phyloP scores from a whole-genome alignment of 2,113 vertebrate species.

The Cryptotis parvus region DNA sequence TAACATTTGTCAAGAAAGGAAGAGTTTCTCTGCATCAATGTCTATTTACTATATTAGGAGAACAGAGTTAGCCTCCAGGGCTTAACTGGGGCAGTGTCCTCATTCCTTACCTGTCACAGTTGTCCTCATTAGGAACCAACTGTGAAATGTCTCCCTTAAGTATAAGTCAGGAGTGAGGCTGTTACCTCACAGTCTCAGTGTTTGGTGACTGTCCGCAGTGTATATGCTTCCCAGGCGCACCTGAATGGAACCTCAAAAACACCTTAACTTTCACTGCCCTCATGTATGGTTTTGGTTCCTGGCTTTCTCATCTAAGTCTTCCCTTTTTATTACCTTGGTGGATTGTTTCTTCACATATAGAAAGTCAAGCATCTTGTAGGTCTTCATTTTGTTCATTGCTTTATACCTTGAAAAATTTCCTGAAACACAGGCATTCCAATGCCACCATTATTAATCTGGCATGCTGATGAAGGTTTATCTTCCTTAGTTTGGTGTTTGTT shows the following conservation, averaged over 20 bases:
- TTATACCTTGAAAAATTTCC: constrained; percentile 31
- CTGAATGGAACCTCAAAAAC: background rate
- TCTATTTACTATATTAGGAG: constrained; percentile 31
- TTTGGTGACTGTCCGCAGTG: background rate
- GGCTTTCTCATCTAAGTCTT: background rate
- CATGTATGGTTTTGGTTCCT: background rate
- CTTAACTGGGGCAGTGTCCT: constrained; percentile 76
- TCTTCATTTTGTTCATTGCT: background rate
- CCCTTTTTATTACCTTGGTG: background rate
- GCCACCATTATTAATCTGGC: background rate
- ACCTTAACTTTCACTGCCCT: background rate
- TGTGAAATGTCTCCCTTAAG: constrained; percentile 72
- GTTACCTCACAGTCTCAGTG: background rate
- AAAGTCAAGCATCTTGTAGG: background rate
- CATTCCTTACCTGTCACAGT: constrained; percentile 62
- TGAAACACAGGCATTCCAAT: background rate
- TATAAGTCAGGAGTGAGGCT: constrained; percentile 1
- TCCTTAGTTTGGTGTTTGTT: background rate
- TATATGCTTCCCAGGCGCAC: background rate
- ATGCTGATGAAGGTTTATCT: background rate
- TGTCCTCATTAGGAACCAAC: constrained; percentile 72
- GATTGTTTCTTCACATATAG: background rate
- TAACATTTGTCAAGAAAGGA: background rate
- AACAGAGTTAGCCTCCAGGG: constrained; percentile 19
- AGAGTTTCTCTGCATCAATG: constrained; percentile 35